phyloP scores from a whole-genome alignment of 2,888 invertebrate species.

The Melinopterus prodromus region DNA sequence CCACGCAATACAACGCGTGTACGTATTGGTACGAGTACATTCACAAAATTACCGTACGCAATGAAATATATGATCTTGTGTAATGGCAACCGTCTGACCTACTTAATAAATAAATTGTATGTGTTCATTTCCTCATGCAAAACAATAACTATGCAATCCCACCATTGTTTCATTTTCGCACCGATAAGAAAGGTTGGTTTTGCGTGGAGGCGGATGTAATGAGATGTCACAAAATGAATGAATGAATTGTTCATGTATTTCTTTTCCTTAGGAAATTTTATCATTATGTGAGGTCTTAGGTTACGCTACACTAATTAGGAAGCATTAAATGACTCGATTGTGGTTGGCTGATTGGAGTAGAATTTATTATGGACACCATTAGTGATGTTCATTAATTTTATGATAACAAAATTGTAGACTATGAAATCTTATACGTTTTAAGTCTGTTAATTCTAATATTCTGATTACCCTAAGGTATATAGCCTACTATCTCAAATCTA shows the following conservation, averaged over 20 bases:
- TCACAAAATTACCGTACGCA: neutral
- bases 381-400: too few relatives aligned
- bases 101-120: neutral
- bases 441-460: too few relatives aligned
- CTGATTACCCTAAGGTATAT: too few relatives aligned
- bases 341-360: too few relatives aligned
- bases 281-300: neutral
- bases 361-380: too few relatives aligned
- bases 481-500: too few relatives aligned
- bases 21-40: neutral
- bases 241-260: conserved; percentile 4
- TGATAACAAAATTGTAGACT: too few relatives aligned
- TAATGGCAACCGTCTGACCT: neutral
- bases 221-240: neutral
- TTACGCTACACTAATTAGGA: neutral
- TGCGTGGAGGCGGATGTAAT: neutral
- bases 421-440: too few relatives aligned
- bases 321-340: too few relatives aligned
- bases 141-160: neutral
- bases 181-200: neutral
- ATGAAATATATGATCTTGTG: neutral
- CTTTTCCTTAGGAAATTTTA: neutral
- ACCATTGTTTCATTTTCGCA: neutral
- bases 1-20: neutral
- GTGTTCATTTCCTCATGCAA: neutral